Evolutionary conservation across 2,113 vertebrate genomes (phyloP).

Genomic region (Caranx ignobilis): DNA sequence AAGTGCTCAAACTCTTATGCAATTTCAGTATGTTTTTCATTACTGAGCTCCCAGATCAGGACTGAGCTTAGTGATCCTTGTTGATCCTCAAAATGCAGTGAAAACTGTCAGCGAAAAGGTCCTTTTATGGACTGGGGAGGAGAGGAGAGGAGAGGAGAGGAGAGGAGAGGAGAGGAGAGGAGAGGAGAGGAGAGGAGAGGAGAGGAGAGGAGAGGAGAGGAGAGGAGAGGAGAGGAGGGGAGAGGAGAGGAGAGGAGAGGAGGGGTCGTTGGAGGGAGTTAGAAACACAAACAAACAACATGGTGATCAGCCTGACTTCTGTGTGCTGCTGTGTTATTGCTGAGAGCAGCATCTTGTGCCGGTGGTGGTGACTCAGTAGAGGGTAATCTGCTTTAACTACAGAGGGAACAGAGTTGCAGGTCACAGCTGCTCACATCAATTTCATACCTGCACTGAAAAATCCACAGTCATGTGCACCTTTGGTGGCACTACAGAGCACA

Average conservation of each 20-base stretch:
- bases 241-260: constrained; percentile 2
- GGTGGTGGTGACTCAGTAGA: constrained; percentile 50
- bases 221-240: not conserved
- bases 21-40: constrained; percentile 72
- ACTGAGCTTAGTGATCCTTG: constrained; percentile 43
- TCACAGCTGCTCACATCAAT: constrained; percentile 1
- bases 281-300: constrained; percentile 9
- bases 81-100: constrained; percentile 54
- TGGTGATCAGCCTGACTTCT: constrained; percentile 25
- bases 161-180: not conserved
- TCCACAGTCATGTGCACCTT: not conserved
- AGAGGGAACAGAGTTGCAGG: constrained; percentile 24
- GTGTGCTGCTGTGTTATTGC: constrained; percentile 46
- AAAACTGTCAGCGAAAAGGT: constrained; percentile 39
- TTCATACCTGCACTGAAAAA: constrained; percentile 2
- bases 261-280: constrained; percentile 2
- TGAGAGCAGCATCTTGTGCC: constrained; percentile 57
- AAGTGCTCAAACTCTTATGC: constrained; percentile 54
- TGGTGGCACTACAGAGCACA: not conserved
- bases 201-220: constrained; percentile 21
- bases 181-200: constrained; percentile 16
- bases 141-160: constrained; percentile 8
- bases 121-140: constrained; percentile 52
- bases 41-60: constrained; percentile 53
- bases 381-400: constrained; percentile 50